Evolutionary conservation across 2,113 vertebrate genomes (phyloP).

Genomic region (Carassius gibelio): DNA sequence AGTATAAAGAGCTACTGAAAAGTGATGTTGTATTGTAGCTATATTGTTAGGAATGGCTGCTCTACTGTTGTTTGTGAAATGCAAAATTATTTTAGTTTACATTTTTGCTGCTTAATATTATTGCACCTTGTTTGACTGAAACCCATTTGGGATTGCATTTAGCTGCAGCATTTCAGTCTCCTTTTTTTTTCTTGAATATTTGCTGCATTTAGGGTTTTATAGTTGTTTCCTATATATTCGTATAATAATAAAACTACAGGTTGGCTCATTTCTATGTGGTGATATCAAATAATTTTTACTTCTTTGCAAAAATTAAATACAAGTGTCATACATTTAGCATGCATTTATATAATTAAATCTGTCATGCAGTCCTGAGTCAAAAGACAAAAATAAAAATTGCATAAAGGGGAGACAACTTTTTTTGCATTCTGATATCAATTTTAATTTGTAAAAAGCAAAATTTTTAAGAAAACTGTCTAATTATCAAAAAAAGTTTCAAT

Average conservation of each 20-base stretch:
- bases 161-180: slow-evolving; percentile 55
- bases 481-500: too few species aligned
- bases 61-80: neutral
- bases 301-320: neutral
- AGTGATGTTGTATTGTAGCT: slow-evolving; percentile 62
- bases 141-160: slow-evolving; percentile 52
- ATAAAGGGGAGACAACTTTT: too few species aligned
- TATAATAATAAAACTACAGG: slow-evolving; percentile 71
- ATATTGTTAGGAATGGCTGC: slow-evolving; percentile 71
- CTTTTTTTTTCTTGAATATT: slow-evolving; percentile 35
- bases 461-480: too few species aligned
- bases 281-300: neutral
- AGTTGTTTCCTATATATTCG: slow-evolving; percentile 69
- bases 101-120: slow-evolving; percentile 20
- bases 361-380: too few species aligned
- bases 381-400: too few species aligned
- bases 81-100: slow-evolving; percentile 64
- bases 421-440: too few species aligned
- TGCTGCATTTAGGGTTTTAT: slow-evolving; percentile 67
- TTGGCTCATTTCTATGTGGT: neutral
- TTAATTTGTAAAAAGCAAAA: too few species aligned
- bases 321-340: too few species aligned
- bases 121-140: slow-evolving; percentile 50
- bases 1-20: slow-evolving; percentile 69
- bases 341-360: too few species aligned